Evolutionary conservation across 2,113 vertebrate genomes (phyloP).

Genomic region (Pelobates fuscus): DNA sequence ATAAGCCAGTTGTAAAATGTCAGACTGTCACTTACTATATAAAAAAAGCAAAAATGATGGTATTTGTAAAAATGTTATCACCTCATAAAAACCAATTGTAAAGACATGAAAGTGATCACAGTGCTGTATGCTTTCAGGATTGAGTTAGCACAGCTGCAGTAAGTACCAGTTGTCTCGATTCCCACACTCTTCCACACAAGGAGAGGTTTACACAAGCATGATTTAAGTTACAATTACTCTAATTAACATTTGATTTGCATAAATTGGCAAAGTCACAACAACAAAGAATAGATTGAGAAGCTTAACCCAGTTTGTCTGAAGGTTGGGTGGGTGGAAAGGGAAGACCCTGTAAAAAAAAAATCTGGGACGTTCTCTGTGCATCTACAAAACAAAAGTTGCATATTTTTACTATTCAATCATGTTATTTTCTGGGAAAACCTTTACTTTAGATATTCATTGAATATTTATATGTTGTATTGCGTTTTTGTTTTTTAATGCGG

Average conservation of each 20-base stretch:
- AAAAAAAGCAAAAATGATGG: conserved; percentile 86
- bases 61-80: conserved; percentile 87
- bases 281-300: conserved; percentile 84
- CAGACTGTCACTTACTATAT: conserved; percentile 85
- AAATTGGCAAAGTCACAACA: conserved; percentile 94
- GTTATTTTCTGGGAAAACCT: no score
- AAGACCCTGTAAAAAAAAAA: not conserved
- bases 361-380: not conserved
- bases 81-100: conserved; percentile 86
- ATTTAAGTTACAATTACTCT: conserved; percentile 88
- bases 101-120: conserved; percentile 83
- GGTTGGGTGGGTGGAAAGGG: conserved; percentile 19
- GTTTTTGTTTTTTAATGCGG: no score
- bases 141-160: conserved; percentile 83
- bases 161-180: conserved; percentile 86
- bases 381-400: no score
- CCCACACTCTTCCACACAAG: conserved; percentile 92
- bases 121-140: conserved; percentile 74
- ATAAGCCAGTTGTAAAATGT: conserved; percentile 86
- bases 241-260: conserved; percentile 99
- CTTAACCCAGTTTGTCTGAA: conserved; percentile 85
- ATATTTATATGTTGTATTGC: no score
- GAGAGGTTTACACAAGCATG: conserved; percentile 88
- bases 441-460: no score
- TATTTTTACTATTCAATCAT: no score